A percentile compares a stretch with the other conserved stretches of the same genome.
Conservation (phyloP, 2,888 invertebrate species). For the Drosophila siamana region DNA sequence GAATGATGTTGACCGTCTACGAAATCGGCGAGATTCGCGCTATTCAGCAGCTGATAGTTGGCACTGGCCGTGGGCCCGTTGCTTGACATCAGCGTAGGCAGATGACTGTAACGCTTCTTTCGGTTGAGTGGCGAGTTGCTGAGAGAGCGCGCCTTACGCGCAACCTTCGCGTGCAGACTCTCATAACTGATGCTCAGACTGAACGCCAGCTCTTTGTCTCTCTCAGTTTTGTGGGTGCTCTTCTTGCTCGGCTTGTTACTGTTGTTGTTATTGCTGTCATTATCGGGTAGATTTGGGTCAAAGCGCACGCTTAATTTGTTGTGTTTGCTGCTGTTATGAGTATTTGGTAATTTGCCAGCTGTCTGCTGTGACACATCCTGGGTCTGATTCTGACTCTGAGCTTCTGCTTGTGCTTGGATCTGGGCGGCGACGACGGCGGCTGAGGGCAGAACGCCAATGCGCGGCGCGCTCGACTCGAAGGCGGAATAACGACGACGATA, state of each 20-base stretch:
- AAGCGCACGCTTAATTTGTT: slow-evolving; percentile 73
- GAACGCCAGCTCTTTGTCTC: slow-evolving; percentile 13
- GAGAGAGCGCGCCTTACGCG: slow-evolving; percentile 82
- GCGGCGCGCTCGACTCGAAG: slow-evolving; percentile 82
- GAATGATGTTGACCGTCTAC: slow-evolving; percentile 74
- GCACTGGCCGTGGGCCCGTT: slow-evolving; percentile 62
- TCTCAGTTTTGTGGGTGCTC: slow-evolving; percentile 38
- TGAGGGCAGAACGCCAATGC: slow-evolving; percentile 77
- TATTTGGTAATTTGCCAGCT: slow-evolving; percentile 46
- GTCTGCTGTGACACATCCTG: slow-evolving; percentile 44
- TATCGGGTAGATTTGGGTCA: slow-evolving; percentile 72
- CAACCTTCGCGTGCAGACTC: slow-evolving; percentile 60
- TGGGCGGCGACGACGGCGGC: slow-evolving; percentile 25
- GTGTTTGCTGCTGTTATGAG: slow-evolving; percentile 39
- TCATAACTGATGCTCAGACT: slow-evolving; percentile 37
- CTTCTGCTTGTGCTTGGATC: slow-evolving; percentile 1
- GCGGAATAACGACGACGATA: slow-evolving; percentile 85
- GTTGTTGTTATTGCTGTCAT: slow-evolving; percentile 56
- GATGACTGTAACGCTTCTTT: slow-evolving; percentile 79
- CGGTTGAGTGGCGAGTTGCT: slow-evolving; percentile 84
- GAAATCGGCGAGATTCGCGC: slow-evolving; percentile 65
- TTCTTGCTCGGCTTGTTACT: slow-evolving; percentile 16
- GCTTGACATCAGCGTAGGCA: slow-evolving; percentile 70
- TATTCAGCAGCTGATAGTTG: slow-evolving; percentile 73
- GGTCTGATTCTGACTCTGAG: not conserved